A percentile compares a stretch with the other conserved stretches of the same genome.
Conservation (phyloP, 2,888 invertebrate genomes). For the Perizoma flavofasciatum region DNA sequence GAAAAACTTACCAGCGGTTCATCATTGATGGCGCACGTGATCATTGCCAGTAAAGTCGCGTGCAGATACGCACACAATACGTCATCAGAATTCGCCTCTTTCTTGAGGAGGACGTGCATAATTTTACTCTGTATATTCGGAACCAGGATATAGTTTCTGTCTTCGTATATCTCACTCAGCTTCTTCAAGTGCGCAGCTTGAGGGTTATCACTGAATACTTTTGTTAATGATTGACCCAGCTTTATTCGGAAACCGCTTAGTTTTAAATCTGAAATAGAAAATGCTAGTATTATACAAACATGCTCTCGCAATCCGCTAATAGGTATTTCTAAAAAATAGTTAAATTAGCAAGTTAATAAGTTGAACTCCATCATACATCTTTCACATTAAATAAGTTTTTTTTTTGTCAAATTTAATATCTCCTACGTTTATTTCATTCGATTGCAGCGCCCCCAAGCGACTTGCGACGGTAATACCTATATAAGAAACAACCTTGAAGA, state of each 20-base stretch:
- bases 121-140: constrained; percentile 68
- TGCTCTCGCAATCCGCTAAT: too few relatives aligned
- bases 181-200: constrained; percentile 57
- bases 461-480: too few relatives aligned
- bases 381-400: too few relatives aligned
- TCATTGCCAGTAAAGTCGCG: constrained; percentile 81
- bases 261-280: constrained; percentile 73
- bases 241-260: constrained; percentile 86
- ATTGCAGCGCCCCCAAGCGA: too few relatives aligned
- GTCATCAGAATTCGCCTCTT: constrained; percentile 76
- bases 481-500: too few relatives aligned
- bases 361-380: too few relatives aligned
- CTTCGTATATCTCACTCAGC: constrained; percentile 70
- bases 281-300: too few relatives aligned
- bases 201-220: constrained; percentile 46
- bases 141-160: constrained; percentile 82
- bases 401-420: too few relatives aligned
- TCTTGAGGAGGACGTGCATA: constrained; percentile 84
- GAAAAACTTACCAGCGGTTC: constrained; percentile 52
- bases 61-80: constrained; percentile 88
- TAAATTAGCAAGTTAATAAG: too few relatives aligned
- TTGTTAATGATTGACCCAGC: constrained; percentile 82
- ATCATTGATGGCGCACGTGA: constrained; percentile 61
- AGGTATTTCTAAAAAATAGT: too few relatives aligned
- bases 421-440: too few relatives aligned